Evolutionary conservation across 2,113 vertebrate species (phyloP).

Genomic region (Bostrychus sinensis): DNA sequence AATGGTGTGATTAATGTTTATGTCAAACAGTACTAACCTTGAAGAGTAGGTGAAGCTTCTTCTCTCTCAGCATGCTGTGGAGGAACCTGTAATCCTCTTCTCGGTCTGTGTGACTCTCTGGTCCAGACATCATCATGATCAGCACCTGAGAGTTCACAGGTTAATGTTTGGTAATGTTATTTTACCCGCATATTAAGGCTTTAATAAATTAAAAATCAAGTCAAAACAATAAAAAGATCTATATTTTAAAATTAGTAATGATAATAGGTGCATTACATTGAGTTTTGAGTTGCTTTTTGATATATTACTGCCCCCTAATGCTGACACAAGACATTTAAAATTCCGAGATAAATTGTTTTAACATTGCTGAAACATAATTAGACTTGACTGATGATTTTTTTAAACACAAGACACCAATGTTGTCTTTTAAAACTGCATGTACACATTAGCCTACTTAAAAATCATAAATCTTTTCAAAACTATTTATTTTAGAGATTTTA

Average conservation of each 20-base stretch:
- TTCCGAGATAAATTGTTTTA: not conserved
- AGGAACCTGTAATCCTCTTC: slow-evolving; percentile 79
- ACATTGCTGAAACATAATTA: too few relatives aligned
- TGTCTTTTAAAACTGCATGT: too few relatives aligned
- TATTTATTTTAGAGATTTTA: too few relatives aligned
- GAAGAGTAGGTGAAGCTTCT: slow-evolving; percentile 77
- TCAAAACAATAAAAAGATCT: too few relatives aligned
- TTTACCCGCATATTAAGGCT: too few relatives aligned
- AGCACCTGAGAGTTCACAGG: slow-evolving; percentile 49
- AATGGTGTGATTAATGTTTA: not conserved
- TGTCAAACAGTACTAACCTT: slow-evolving; percentile 46
- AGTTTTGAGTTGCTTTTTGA: slow-evolving; percentile 11
- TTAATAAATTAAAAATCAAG: too few relatives aligned
- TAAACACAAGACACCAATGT: too few relatives aligned
- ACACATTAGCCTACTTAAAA: too few relatives aligned
- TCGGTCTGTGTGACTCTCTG: slow-evolving; percentile 59
- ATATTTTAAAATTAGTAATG: too few relatives aligned
- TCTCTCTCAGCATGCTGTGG: slow-evolving; percentile 76
- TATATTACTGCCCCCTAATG: slow-evolving; percentile 62
- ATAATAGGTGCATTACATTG: not conserved
- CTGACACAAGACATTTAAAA: slow-evolving; percentile 18
- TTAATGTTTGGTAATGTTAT: too few relatives aligned
- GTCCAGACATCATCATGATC: slow-evolving; percentile 60
- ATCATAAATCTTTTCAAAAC: too few relatives aligned
- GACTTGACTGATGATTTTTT: too few relatives aligned